Percentiles rank a stretch among this genome's conserved stretches.
phyloP scores from a whole-genome alignment of 2,888 invertebrate species.

The Agriopis leucophaearia region DNA sequence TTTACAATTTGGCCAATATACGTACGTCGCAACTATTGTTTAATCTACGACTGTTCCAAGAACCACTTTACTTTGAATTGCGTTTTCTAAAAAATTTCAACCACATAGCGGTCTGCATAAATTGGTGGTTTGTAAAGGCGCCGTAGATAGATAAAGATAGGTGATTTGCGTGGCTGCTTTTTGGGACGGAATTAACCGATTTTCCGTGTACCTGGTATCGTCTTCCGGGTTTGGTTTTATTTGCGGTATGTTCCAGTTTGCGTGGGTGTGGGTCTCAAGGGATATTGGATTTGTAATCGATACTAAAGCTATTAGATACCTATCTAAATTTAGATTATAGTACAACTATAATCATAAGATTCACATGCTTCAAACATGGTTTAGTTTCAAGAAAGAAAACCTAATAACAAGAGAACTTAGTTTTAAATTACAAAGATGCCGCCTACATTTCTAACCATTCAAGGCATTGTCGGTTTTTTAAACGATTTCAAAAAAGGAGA shows the following conservation, averaged over 20 bases:
- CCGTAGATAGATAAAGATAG: constrained; percentile 37
- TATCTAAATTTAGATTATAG: constrained; percentile 2
- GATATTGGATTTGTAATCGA: constrained; percentile 29
- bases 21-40: constrained; percentile 1
- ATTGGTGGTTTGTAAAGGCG: constrained; percentile 25
- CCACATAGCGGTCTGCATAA: constrained; percentile 18
- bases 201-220: constrained; percentile 33
- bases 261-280: neutral
- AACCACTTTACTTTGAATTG: constrained; percentile 23
- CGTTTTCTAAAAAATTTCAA: constrained; percentile 4
- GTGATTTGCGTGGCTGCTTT: constrained; percentile 38
- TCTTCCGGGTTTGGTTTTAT: constrained; percentile 32
- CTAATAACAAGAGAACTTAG: too few relatives aligned
- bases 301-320: constrained; percentile 8
- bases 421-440: too few relatives aligned
- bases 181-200: constrained; percentile 37
- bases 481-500: too few relatives aligned
- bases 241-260: constrained; percentile 22
- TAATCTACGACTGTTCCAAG: neutral
- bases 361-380: too few relatives aligned
- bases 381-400: too few relatives aligned
- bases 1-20: neutral
- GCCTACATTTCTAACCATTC: too few relatives aligned
- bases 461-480: too few relatives aligned
- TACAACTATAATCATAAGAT: neutral